A percentile compares a stretch with the other conserved stretches of the same genome.
These are phyloP conservation scores for Protobothrops flavoviridis DNA, from an alignment of 2,113 vertebrate genomes.

Conservation along the genomic window DNA sequence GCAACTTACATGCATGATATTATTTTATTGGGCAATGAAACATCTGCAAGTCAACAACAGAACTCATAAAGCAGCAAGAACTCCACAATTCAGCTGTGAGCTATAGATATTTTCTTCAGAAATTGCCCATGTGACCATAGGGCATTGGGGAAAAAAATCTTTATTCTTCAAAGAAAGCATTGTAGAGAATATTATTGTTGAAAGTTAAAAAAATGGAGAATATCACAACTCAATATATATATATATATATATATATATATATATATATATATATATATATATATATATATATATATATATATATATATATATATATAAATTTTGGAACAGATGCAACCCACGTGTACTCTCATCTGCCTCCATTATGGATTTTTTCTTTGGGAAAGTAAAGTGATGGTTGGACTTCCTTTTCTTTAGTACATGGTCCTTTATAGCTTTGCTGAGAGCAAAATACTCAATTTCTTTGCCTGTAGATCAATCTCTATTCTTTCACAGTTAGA, in stretches of 20 bases:
- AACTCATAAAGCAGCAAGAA: background rate
- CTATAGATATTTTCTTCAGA: background rate
- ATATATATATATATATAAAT: too few species aligned
- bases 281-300: too few species aligned
- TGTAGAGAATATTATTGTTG: background rate
- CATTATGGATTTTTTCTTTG: background rate
- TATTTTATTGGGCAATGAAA: background rate
- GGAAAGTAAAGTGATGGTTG: background rate
- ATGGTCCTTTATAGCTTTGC: background rate
- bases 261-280: too few species aligned
- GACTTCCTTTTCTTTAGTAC: background rate
- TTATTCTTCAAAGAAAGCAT: background rate
- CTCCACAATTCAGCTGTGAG: background rate
- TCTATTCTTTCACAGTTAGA: background rate
- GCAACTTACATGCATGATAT: background rate
- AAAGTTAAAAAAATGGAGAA: background rate
- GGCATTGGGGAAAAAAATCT: background rate
- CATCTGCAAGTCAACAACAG: background rate
- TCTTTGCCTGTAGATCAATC: background rate
- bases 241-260: background rate
- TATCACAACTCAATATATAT: background rate
- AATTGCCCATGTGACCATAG: background rate
- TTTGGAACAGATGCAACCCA: background rate
- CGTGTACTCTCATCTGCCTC: background rate
- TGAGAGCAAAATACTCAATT: background rate